Base-by-base conservation (phyloP, 2,888 invertebrate genomes). In the Cheilosia vulpina region DNA sequence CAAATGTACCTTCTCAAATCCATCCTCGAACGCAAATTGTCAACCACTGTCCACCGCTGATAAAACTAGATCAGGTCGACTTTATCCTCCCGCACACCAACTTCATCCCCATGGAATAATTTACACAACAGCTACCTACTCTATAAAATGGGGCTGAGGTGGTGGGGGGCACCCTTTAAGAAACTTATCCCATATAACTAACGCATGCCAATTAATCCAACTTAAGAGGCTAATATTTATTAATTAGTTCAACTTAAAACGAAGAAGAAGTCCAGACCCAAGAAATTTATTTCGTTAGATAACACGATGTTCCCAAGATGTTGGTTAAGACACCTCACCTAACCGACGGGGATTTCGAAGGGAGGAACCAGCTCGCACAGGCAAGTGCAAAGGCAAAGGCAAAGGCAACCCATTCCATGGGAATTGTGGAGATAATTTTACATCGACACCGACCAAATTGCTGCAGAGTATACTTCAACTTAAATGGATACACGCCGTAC, bases 171-270 rank as follows among this genome's bases (percentile, higher is more conserved):
- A 4, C 43, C 76, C 66, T 55, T 57, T 68, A 53, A 55, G 52
- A 81, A 85, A 85, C 72, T 85, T 81, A 85, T 81, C 81, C 85
- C 85, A 85, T 85, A 85, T 85, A 85, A 85, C 85, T 81, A 85
- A 85, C 85, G 85, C 85, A 80, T 85, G 85, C 85, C 85, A 85
- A 85, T 85, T 85, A 85, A 85, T 85, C 85, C 87, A 87, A 87
- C 87, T 87, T 87, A 83, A 82, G 87, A 85, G 88, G 81, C 81
- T 87, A 87, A 87, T 87, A 87, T 87, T 88, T 88, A 88, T 88
- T 87, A 88, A 88, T 88, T 88, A 88, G 87, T 85, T 81, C 85
- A 85, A 85, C 81, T 81, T 81, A 72, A 81, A 85, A 72, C 81
- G 81, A 77, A 81, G 76, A 66, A 84, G 72, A 76, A 85, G 85